phyloP scores from a whole-genome alignment of 2,888 invertebrate species.

The Cryptocephalus primarius region DNA sequence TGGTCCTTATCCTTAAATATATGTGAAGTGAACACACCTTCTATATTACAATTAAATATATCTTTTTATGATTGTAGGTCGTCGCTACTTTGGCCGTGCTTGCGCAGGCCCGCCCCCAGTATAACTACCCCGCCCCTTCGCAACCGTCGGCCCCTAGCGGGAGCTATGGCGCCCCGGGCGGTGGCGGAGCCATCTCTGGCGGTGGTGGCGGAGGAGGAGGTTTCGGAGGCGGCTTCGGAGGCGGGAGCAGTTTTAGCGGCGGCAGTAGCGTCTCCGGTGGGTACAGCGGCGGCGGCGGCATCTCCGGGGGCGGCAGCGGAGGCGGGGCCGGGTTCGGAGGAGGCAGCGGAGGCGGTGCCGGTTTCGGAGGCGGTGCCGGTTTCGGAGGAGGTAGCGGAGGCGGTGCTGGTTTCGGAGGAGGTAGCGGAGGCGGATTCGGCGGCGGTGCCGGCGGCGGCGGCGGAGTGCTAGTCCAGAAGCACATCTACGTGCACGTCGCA shows the following conservation, averaged over 20 bases:
- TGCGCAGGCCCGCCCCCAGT: conserved; percentile 49
- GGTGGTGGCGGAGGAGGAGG: background rate
- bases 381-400: background rate
- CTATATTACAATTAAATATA: no score
- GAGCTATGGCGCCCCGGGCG: background rate
- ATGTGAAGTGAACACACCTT: no score
- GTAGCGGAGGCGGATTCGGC: conserved; percentile 27
- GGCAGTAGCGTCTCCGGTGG: conserved; percentile 1
- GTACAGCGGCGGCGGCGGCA: conserved; percentile 1
- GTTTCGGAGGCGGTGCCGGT: background rate
- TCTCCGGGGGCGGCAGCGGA: conserved; percentile 3
- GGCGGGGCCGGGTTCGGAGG: conserved; percentile 1
- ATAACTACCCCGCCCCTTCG: conserved; percentile 43
- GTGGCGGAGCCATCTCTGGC: background rate
- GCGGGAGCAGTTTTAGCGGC: background rate
- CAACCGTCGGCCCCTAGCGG: background rate
- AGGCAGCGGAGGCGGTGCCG: conserved; percentile 19
- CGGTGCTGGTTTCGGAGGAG: conserved; percentile 16
- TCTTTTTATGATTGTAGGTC: conserved; percentile 24
- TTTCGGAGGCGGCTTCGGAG: background rate
- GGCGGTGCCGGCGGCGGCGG: conserved; percentile 11
- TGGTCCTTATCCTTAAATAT: no score
- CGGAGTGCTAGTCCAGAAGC: conserved; percentile 55
- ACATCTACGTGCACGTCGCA: conserved; percentile 80
- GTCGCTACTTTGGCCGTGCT: conserved; percentile 38